These are phyloP conservation scores for Parazoanthus darwini DNA, from an alignment of 92 coral and sea anemone genomes.

Conservation along the genomic window DNA sequence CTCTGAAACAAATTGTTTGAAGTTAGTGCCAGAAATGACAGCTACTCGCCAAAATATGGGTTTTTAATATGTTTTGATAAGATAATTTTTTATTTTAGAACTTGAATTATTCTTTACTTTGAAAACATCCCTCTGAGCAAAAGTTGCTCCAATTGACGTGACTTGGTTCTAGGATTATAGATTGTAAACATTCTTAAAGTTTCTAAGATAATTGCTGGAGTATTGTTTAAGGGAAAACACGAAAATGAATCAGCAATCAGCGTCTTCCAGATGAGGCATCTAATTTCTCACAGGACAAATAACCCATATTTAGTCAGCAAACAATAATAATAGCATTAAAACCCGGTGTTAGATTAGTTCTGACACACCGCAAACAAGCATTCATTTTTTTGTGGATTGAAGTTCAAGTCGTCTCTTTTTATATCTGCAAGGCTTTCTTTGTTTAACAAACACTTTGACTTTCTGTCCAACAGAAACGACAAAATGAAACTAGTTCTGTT, in stretches of 20 bases:
- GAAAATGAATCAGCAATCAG: neutral
- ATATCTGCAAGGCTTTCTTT: neutral
- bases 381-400: constrained; percentile 4
- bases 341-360: neutral
- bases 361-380: neutral
- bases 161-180: neutral
- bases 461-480: neutral
- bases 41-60: neutral
- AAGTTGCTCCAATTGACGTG: neutral
- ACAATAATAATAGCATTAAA: neutral
- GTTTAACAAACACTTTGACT: neutral
- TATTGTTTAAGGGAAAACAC: neutral
- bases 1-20: neutral
- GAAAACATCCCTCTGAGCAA: neutral
- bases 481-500: neutral
- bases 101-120: neutral
- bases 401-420: neutral
- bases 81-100: neutral
- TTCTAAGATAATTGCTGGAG: neutral
- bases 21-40: neutral
- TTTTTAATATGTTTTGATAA: neutral
- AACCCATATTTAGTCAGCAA: neutral
- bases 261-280: neutral
- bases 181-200: neutral
- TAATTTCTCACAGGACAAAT: neutral